Evolutionary conservation across 1,140 invertebrate species (phyloP).

Genomic region (Zophobas atratus): DNA sequence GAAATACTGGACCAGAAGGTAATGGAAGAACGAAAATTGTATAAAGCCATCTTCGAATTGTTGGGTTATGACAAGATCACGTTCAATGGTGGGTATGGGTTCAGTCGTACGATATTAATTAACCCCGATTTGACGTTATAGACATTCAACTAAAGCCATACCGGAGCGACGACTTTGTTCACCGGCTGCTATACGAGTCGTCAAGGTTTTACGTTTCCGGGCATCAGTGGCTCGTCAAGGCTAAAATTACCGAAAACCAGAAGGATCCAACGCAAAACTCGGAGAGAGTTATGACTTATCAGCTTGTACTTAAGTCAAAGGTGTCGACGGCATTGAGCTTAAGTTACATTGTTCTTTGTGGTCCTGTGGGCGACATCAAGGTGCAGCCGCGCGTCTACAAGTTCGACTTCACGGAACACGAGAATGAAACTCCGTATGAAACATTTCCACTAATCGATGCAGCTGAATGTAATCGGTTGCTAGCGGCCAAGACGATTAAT

Average conservation of each 20-base stretch:
- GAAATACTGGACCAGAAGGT: conserved; percentile 81
- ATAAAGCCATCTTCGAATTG: conserved; percentile 88
- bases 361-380: conserved; percentile 92
- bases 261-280: conserved; percentile 92
- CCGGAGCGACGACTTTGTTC: conserved; percentile 94
- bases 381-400: conserved; percentile 85
- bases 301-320: conserved; percentile 87
- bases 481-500: conserved; percentile 92
- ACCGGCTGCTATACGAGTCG: conserved; percentile 95
- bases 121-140: conserved; percentile 64
- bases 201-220: conserved; percentile 93
- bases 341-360: conserved; percentile 88
- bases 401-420: conserved; percentile 87
- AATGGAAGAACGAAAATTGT: conserved; percentile 80
- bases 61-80: conserved; percentile 95
- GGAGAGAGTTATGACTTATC: conserved; percentile 89
- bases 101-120: conserved; percentile 35
- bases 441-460: conserved; percentile 86
- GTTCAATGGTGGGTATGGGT: conserved; percentile 82
- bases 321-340: conserved; percentile 79
- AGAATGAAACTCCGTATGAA: conserved; percentile 86
- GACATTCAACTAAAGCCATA: conserved; percentile 96
- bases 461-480: conserved; percentile 90
- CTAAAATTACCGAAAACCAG: conserved; percentile 91
- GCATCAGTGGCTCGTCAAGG: conserved; percentile 96